Base-by-base conservation (phyloP, 2,113 vertebrate species). In the Actenoides hombroni region DNA sequence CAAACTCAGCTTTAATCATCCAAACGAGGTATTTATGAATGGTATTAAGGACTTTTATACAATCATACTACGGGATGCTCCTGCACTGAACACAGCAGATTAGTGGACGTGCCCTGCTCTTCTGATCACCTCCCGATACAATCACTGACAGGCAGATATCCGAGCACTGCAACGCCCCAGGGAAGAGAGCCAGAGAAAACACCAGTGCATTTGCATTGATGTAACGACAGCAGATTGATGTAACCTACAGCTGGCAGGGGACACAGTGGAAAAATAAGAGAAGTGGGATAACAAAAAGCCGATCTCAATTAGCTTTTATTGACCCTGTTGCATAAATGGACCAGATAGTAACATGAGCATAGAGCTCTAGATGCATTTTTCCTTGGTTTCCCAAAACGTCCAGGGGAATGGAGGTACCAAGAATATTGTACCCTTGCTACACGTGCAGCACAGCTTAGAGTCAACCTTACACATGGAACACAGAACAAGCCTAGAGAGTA, bases 221-320 rank as follows among this genome's bases (percentile, higher is more conserved):
- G 57, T 23, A n/a, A 28, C 56, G 88, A 61, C 83, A 94, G 73
- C 37, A 74, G 63, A 83, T 5, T 20, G 80, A 80, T 6, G 33
- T 11, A 77, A 69, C 68, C 63, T 49, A 23, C 56, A 49, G 90
- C 79, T 90, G 39, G 31, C 3, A 13, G 69, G 86, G 33, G 53
- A 74, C 54, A 37, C 39, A 57, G 1, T 0, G 7, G 53, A 73
- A 87, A 96, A 75, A 56, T 8, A 57, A 79, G 49, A 86, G 69
- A 87, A 87, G 61, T 19, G n/a, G 39, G 14, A 26, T 48, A 64
- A 76, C 67, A 88, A 83, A 86, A 94, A 82, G 44, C 37, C 83
- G 57, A 83, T 63, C 71, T 94, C 76, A 74, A 63, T 88, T 74
- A 88, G 71, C 54, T 93, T 64, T 70, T 86, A 92, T 74, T 83